Base-by-base conservation (phyloP, 2,888 invertebrate genomes). In the Lomographa bimaculata region DNA sequence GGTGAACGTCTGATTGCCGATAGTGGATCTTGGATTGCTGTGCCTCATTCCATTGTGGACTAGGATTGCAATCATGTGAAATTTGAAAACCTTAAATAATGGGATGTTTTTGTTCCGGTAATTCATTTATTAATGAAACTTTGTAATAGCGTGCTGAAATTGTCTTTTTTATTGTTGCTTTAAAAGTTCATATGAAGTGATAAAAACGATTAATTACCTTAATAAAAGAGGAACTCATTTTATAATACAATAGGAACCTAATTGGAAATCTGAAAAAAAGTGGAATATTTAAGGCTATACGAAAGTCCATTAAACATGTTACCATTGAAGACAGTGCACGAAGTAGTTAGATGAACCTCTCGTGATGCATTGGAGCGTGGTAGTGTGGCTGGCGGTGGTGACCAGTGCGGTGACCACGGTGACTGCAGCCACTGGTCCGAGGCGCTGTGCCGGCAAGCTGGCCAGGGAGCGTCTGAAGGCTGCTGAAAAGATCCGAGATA, bases 391-490 rank as follows among this genome's bases (percentile, higher is more conserved):
- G 11, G 64, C 60, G 40, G 59, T 60, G 37, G 54, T 57, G 25
- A 47, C 52, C n/a, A 46, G 53, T 28, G 48, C 55, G 11, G 50
- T 45, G 1, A 43, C 58, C 24, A 47, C 55, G 11, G 50, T 45
- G 1, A 43, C 58, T 23, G 46, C 53, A 26, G 48, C 57, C 16
- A 54, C 61, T 1, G 63, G 69, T 1, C 78, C 74, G 1, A 70
- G 86, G 9, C 73, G 85, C 1, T 89, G 89, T 41, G 74, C 85
- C 1, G 86, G 87, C 1, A 64, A 80, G 8, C 56, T 83, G 8
- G 89, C 89, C n/a, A 54, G 81, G 12, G 87, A 87, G 46, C 49
- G 89, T 8, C 59, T 87, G 9, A 89, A 89, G 43, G 87, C 89
- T 0, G 87, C 86, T 0, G 87, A 87, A 52, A 89, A 89, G 62